Percentiles rank a stretch among this genome's conserved stretches.
These are phyloP conservation scores for Melanogrammus aeglefinus DNA, from an alignment of 2,797 vertebrate genomes.

Conservation along the genomic window DNA sequence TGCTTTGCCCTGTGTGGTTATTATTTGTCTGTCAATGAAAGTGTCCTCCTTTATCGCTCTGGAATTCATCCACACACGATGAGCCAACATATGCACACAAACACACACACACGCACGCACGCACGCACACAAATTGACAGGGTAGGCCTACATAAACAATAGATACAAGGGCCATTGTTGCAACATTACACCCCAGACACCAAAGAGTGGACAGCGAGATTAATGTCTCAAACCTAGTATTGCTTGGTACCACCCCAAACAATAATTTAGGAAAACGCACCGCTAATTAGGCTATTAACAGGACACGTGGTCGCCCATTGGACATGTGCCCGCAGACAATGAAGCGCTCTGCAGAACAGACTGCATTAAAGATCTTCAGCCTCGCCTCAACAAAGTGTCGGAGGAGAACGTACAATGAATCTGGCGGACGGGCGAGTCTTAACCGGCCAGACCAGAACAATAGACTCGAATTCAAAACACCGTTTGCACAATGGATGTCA, in stretches of 20 bases:
- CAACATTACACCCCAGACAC: background rate
- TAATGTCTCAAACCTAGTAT: background rate
- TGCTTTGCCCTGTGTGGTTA: background rate
- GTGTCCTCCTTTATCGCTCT: background rate
- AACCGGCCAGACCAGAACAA: background rate
- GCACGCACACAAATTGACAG: background rate
- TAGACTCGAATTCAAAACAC: background rate
- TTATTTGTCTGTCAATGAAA: background rate
- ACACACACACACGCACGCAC: slow-evolving; percentile 29
- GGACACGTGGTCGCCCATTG: background rate
- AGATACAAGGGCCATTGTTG: background rate
- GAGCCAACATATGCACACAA: slow-evolving; percentile 24
- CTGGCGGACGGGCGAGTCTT: background rate
- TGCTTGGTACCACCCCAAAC: background rate
- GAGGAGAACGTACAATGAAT: background rate
- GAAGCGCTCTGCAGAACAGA: slow-evolving; percentile 32
- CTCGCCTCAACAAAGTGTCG: background rate
- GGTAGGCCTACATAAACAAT: background rate
- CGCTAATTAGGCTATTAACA: background rate
- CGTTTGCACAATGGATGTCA: background rate
- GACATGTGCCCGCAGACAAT: slow-evolving; percentile 34
- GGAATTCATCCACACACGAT: slow-evolving; percentile 20
- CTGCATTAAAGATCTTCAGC: slow-evolving; percentile 20
- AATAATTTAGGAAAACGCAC: background rate
- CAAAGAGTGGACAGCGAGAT: background rate